Evolutionary conservation across 2,888 invertebrate genomes (phyloP).

Genomic region (Eupithecia vulgata): DNA sequence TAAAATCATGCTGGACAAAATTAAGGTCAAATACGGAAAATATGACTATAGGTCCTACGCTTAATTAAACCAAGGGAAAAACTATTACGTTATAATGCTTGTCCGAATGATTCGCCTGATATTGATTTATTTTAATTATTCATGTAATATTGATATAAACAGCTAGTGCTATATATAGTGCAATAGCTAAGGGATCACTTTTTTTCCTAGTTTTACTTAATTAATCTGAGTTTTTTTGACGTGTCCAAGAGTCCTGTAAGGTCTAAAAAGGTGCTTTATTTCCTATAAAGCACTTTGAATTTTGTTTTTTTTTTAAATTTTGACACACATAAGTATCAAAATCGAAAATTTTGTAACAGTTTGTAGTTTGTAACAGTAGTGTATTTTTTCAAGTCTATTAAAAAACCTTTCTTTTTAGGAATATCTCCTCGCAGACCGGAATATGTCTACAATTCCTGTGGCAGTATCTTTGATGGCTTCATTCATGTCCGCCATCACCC

Average conservation of each 20-base stretch:
- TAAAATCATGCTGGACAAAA: too few relatives aligned
- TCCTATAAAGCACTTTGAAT: too few relatives aligned
- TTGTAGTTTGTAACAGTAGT: too few relatives aligned
- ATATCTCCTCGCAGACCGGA: slow-evolving; percentile 91
- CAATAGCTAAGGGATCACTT: too few relatives aligned
- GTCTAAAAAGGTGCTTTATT: too few relatives aligned
- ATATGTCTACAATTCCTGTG: slow-evolving; percentile 91
- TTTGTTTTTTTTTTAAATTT: too few relatives aligned
- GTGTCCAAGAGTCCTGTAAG: too few relatives aligned
- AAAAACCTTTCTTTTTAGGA: slow-evolving; percentile 82
- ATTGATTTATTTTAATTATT: not conserved
- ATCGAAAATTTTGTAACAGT: too few relatives aligned
- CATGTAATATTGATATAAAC: not conserved
- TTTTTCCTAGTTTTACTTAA: too few relatives aligned
- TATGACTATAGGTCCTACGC: not conserved
- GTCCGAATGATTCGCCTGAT: not conserved
- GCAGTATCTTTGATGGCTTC: slow-evolving; percentile 96
- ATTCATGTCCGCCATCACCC: slow-evolving; percentile 95
- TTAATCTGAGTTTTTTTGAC: too few relatives aligned
- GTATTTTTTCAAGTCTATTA: not conserved
- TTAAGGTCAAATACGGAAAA: not conserved
- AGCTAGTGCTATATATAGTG: too few relatives aligned
- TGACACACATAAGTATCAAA: too few relatives aligned
- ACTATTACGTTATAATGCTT: not conserved
- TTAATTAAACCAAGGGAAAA: not conserved